phyloP scores from a whole-genome alignment of 2,113 vertebrate genomes.

The Cheilinus undulatus region DNA sequence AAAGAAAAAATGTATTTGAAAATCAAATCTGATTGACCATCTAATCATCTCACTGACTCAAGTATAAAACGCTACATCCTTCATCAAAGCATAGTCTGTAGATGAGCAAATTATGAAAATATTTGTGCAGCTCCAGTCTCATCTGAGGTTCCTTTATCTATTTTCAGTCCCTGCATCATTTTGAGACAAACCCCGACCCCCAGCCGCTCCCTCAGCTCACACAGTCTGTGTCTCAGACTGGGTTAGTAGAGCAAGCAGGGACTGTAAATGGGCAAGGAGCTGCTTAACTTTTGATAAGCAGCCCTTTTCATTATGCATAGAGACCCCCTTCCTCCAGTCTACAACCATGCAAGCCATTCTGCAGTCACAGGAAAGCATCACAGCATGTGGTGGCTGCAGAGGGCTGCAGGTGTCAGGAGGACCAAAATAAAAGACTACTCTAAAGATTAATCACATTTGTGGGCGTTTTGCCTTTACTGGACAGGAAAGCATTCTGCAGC shows the following conservation, averaged over 20 bases:
- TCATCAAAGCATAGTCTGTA: background rate
- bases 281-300: slow-evolving; percentile 79
- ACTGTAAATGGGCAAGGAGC: slow-evolving; percentile 49
- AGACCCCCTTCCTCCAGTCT: slow-evolving; percentile 42
- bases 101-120: background rate
- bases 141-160: slow-evolving; percentile 17
- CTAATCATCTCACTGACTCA: no score
- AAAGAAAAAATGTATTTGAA: no score
- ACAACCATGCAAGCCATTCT: slow-evolving; percentile 1
- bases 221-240: slow-evolving; percentile 28
- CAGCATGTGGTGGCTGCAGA: slow-evolving; percentile 18
- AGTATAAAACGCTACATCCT: no score
- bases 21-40: no score
- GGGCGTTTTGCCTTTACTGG: no score
- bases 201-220: background rate
- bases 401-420: slow-evolving; percentile 24
- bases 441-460: background rate
- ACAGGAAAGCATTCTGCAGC: no score
- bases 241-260: slow-evolving; percentile 62
- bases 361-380: slow-evolving; percentile 28
- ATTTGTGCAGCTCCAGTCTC: background rate
- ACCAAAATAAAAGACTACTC: background rate
- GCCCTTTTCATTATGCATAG: slow-evolving; percentile 71
- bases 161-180: background rate
- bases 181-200: slow-evolving; percentile 26